Base-by-base conservation (phyloP, 2,888 invertebrate genomes). In the Rhingia rostrata region DNA sequence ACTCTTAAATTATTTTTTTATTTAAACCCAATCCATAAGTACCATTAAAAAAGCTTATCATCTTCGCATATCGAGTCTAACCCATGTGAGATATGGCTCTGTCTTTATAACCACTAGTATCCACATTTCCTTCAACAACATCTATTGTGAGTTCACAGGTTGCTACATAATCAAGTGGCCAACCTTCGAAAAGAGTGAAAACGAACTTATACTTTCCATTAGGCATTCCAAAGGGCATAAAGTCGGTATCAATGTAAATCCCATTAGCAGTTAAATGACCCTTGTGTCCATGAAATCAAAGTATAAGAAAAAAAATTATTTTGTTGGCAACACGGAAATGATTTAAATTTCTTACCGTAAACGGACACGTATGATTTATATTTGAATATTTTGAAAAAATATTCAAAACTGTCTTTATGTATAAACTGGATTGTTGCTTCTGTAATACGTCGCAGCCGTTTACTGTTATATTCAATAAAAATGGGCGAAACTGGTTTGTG, bases 401-500 rank as follows among this genome's bases (percentile, higher is more conserved):
- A 12, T 33, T 6, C 0, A 43, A 2, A 43, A 22, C 4, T n/a
- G 37, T 2, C 33, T 33, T 43, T 6, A 22, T 3, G 7, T 53
- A 53, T 3, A 0, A 4, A 3, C 33, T 66, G 6, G 4, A 2
- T 5, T 5, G n/a, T 12, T 10, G 14, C 6, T 1, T 43, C 4
- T 43, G 4, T 2, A 33, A 9, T 14, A 66, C 1, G 0, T 33
- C 12, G 5, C 66, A 66, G 0, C 0, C 35, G n/a, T 66, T 54
- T 5, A 43, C 4, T 2, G 66, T 66, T 9, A 43, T 2, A 35
- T 66, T 66, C 0, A 66, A 2, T 3, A 66, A 10, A 14, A 54
- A 66, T 5, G 66, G 54, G 6, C 66, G 53, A 35, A 43, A 66
- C 14, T 43, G 66, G 6, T 66, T 66, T 4, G 54, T 66, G 6